A percentile compares a stretch with the other conserved stretches of the same genome.
Conservation (phyloP, 1,140 invertebrate species). For the Piezodorus guildinii region DNA sequence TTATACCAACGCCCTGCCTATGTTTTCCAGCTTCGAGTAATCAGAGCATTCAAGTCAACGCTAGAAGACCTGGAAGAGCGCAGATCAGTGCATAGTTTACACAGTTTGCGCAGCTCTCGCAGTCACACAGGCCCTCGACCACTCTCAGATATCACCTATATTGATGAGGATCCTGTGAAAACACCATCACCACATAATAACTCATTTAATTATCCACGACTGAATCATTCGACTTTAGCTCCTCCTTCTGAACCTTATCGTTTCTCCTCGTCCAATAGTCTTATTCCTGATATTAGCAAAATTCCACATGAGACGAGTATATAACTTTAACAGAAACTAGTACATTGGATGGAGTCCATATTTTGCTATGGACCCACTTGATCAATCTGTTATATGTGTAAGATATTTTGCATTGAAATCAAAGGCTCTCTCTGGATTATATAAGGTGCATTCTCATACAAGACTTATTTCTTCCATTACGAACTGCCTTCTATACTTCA, state of each 20-base stretch:
- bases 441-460: slow-evolving; percentile 9
- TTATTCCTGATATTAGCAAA: slow-evolving; percentile 46
- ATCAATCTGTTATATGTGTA: neutral
- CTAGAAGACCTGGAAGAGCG: slow-evolving; percentile 99
- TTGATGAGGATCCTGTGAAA: slow-evolving; percentile 72
- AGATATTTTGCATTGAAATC: neutral
- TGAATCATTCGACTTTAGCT: slow-evolving; percentile 34
- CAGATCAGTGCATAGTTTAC: slow-evolving; percentile 92
- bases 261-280: slow-evolving; percentile 29
- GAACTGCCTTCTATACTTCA: slow-evolving; percentile 13
- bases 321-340: slow-evolving; percentile 33
- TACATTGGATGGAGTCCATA: neutral
- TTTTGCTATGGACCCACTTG: neutral
- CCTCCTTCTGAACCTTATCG: slow-evolving; percentile 33
- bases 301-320: slow-evolving; percentile 61
- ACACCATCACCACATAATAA: slow-evolving; percentile 35
- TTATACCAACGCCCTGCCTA: slow-evolving; percentile 33
- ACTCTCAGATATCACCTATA: slow-evolving; percentile 81
- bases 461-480: slow-evolving; percentile 14
- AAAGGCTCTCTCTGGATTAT: slow-evolving; percentile 1
- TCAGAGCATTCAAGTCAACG: slow-evolving; percentile 99
- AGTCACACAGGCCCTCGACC: slow-evolving; percentile 66
- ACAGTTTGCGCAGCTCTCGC: slow-evolving; percentile 88
- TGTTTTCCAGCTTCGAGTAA: slow-evolving; percentile 97
- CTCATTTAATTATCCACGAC: slow-evolving; percentile 16